Percentiles rank a stretch among this genome's conserved stretches.
phyloP scores from a whole-genome alignment of 1,140 invertebrate genomes.

The Macrostomum lignano region DNA sequence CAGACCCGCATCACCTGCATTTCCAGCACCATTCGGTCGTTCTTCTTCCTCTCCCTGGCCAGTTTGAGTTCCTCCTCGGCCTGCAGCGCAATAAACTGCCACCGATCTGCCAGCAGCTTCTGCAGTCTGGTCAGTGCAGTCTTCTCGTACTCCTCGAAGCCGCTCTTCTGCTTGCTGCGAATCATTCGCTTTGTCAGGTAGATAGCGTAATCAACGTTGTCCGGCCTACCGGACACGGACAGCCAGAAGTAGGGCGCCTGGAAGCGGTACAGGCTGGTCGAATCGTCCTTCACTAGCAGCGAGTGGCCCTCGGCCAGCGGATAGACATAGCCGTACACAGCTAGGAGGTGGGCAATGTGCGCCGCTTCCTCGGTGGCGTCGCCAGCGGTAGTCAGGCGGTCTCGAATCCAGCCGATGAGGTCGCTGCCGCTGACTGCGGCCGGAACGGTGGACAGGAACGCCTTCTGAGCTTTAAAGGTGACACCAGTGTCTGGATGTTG shows the following conservation, averaged over 20 bases:
- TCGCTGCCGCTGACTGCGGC: constrained; percentile 65
- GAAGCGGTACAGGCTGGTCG: constrained; percentile 61
- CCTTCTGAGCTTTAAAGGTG: constrained; percentile 49
- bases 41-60: constrained; percentile 68
- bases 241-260: constrained; percentile 52
- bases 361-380: constrained; percentile 52
- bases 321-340: constrained; percentile 82
- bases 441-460: constrained; percentile 69
- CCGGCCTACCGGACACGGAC: constrained; percentile 39
- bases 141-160: constrained; percentile 66
- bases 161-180: constrained; percentile 68
- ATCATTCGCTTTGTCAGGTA: constrained; percentile 62
- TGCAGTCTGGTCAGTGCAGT: constrained; percentile 56
- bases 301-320: constrained; percentile 67
- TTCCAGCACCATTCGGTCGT: constrained; percentile 74
- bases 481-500: constrained; percentile 66
- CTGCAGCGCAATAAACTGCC: constrained; percentile 72
- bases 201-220: constrained; percentile 70
- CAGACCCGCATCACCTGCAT: too few species aligned
- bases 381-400: constrained; percentile 41
- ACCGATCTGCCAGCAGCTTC: constrained; percentile 56
- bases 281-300: constrained; percentile 64
- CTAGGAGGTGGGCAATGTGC: constrained; percentile 67
- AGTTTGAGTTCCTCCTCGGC: constrained; percentile 60
- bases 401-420: constrained; percentile 59